phyloP scores from a whole-genome alignment of 2,888 invertebrate genomes.

The Glyphotaelius pellucidus region DNA sequence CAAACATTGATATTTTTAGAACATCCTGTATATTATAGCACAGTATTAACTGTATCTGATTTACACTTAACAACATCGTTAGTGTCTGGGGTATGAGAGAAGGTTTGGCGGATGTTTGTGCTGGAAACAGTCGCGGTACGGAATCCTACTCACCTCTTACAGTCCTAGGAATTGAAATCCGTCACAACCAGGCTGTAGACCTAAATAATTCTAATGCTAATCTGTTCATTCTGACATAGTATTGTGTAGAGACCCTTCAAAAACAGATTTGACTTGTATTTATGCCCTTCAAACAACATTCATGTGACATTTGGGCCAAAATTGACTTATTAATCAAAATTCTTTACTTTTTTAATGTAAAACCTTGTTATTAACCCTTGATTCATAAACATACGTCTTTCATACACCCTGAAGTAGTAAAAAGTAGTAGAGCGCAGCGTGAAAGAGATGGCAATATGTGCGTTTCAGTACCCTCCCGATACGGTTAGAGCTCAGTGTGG shows the following conservation, averaged over 20 bases:
- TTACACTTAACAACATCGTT: not conserved
- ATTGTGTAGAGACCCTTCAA: not conserved
- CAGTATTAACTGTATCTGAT: not conserved
- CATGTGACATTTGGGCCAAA: too few relatives aligned
- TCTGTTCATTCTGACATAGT: not conserved
- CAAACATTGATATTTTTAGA: not conserved
- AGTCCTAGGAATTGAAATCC: not conserved
- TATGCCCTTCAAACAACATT: too few relatives aligned
- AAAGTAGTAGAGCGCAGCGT: too few relatives aligned
- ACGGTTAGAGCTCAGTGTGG: too few relatives aligned
- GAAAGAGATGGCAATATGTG: too few relatives aligned
- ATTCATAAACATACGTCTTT: too few relatives aligned
- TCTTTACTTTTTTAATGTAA: too few relatives aligned
- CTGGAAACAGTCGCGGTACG: not conserved
- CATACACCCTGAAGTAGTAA: too few relatives aligned
- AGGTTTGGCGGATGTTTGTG: not conserved
- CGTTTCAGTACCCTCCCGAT: too few relatives aligned
- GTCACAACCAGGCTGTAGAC: not conserved
- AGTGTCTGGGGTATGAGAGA: not conserved
- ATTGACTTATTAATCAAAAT: too few relatives aligned
- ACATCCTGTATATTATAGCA: not conserved
- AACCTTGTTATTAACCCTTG: too few relatives aligned
- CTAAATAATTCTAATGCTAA: not conserved
- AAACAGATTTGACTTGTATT: not conserved
- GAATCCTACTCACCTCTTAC: not conserved